phyloP scores from a whole-genome alignment of 2,888 invertebrate genomes.

The Cheilosia variabilis region DNA sequence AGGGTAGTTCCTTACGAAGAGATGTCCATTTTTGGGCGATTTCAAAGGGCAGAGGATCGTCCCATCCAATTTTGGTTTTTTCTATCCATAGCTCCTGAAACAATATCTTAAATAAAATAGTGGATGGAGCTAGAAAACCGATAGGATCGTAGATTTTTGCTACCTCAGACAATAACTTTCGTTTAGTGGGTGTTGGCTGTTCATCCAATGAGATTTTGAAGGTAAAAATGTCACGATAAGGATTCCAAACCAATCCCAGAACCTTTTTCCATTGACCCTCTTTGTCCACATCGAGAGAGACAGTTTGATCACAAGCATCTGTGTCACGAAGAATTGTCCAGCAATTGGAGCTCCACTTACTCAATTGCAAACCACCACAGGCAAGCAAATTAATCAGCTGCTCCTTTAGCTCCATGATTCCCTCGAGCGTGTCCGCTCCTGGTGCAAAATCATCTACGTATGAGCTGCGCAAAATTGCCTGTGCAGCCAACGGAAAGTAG shows the following conservation, averaged over 20 bases:
- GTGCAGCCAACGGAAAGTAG: too few relatives aligned
- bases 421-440: constrained; percentile 5
- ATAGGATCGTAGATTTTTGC: constrained; percentile 10
- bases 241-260: constrained; percentile 15
- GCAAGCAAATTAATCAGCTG: constrained; percentile 4
- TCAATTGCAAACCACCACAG: constrained; percentile 26
- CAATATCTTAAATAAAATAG: constrained; percentile 6
- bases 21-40: too few relatives aligned
- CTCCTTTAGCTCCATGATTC: background rate
- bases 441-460: background rate
- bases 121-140: background rate
- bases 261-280: constrained; percentile 9
- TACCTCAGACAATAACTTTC: constrained; percentile 18
- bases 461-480: background rate
- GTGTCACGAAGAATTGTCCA: constrained; percentile 3
- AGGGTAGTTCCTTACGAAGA: too few relatives aligned
- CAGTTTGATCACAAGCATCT: background rate
- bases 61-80: too few relatives aligned
- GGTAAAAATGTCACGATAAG: background rate
- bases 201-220: constrained; percentile 17
- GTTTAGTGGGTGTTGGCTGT: background rate
- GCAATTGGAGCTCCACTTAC: constrained; percentile 16
- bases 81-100: too few relatives aligned
- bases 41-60: too few relatives aligned
- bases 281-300: constrained; percentile 10